Base-by-base conservation (phyloP, 2,797 vertebrate species). In the Lagodon rhomboides region DNA sequence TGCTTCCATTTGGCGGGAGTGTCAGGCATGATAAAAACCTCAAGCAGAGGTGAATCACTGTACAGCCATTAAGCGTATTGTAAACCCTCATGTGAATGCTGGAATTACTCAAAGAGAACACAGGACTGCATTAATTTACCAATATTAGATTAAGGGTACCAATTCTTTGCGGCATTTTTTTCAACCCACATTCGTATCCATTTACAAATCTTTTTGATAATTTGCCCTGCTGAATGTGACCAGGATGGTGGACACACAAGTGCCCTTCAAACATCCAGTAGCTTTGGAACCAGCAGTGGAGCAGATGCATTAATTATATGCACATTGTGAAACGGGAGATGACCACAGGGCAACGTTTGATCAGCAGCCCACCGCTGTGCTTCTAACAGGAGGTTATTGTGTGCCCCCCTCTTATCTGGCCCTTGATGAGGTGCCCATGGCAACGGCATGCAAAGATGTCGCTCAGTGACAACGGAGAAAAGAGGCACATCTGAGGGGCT, bases 391-490 rank as follows among this genome's bases (percentile, higher is more conserved):
- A 84, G 83, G 71, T 89, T 89, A 92, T 95, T 95, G 90, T 94
- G 86, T 82, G 75, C 11, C 58, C 58, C 77, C 87, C 91, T 93
- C 93, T 96, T 94, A 94, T 95, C 93, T 83, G 87, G 87, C 86
- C 89, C 94, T 96, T 94, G 87, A 95, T 89, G 88, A 66, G 16
- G 91, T 92, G 43, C 41, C 93, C 90, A 94, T 95, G 89, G 93
- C 68, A 93, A 96, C 93, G 3, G 54, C 75, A 77, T 81, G 75
- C 74, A 86, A 83, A 88, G 84, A 84, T 63, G 68, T 73, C 16
- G 25, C 27, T 86, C 13, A 2, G 58, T 61, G 82, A 74, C 81
- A 81, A 77, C 0, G 38, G 64, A 63, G 56, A 76, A 53, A 60
- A 18, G 50, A 67, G 34, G 60, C 58, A 16, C 1, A 7, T 38